A percentile compares a stretch with the other conserved stretches of the same genome.
These are phyloP conservation scores for Chymomyza costata DNA, from an alignment of 1,140 invertebrate species.

Conservation along the genomic window DNA sequence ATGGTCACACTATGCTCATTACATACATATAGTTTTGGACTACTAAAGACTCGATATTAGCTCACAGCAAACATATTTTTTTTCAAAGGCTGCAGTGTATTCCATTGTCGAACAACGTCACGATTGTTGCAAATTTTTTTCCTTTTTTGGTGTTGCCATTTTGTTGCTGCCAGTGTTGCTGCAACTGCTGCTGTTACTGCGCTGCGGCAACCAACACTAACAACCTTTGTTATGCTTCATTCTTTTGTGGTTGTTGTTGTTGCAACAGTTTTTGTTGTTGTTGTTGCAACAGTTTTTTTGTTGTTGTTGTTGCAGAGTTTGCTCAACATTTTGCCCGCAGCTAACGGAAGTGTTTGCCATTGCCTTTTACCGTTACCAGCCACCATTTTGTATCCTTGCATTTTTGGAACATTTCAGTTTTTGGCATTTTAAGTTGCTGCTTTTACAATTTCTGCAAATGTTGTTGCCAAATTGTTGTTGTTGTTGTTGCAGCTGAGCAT, in stretches of 20 bases:
- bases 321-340: conserved; percentile 59
- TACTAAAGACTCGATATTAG: too few relatives aligned
- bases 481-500: conserved; percentile 47
- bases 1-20: too few relatives aligned
- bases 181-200: conserved; percentile 27
- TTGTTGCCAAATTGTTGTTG: conserved; percentile 28
- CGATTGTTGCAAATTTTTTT: too few relatives aligned
- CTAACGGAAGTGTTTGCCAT: conserved; percentile 70
- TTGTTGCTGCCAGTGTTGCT: conserved; percentile 5
- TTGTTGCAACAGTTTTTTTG: conserved; percentile 19
- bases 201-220: conserved; percentile 52
- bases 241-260: conserved; percentile 17
- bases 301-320: conserved; percentile 40
- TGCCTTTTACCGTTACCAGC: too few relatives aligned
- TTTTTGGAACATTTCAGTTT: conserved; percentile 34
- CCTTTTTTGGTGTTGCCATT: conserved; percentile 8
- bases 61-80: too few relatives aligned
- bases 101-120: too few relatives aligned
- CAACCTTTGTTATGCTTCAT: conserved; percentile 66
- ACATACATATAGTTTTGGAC: too few relatives aligned
- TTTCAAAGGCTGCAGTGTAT: too few relatives aligned
- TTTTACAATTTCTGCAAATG: background rate
- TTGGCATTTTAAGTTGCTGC: conserved; percentile 36
- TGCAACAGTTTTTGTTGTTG: conserved; percentile 20
- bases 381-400: conserved; percentile 65